Conservation (phyloP, 2,113 vertebrate species). For the Crotophaga sulcirostris region DNA sequence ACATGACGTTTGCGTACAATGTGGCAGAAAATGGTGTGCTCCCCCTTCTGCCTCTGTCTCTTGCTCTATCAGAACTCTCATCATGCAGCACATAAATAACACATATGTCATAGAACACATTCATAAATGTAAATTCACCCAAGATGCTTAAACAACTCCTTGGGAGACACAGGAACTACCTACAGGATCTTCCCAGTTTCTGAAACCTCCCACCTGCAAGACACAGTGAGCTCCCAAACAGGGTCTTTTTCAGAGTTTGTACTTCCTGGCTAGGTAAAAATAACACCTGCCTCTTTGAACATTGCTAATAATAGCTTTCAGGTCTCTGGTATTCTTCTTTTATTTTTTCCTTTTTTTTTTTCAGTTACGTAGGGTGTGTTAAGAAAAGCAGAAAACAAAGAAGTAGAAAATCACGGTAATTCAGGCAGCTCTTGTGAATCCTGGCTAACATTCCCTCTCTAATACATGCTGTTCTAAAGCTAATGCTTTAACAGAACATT, state of each 20-base stretch:
- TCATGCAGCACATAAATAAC: slow-evolving; percentile 36
- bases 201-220: not conserved
- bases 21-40: not conserved
- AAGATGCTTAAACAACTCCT: slow-evolving; percentile 60
- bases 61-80: not conserved
- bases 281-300: not conserved
- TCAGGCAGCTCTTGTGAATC: not conserved
- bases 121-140: slow-evolving; percentile 62
- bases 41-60: not conserved
- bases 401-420: not conserved
- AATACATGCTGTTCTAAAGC: not conserved
- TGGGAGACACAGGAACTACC: not conserved
- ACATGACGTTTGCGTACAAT: not conserved
- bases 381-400: not conserved
- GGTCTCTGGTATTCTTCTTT: not conserved
- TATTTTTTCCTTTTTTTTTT: not conserved
- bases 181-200: fast-evolving
- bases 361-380: not conserved
- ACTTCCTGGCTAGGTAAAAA: not conserved
- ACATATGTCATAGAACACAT: slow-evolving; percentile 46
- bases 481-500: not conserved
- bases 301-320: not conserved
- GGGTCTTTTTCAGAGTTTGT: not conserved
- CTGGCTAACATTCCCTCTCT: not conserved
- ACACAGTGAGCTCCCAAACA: fast-evolving